A percentile compares a stretch with the other conserved stretches of the same genome.
Conservation (phyloP, 2,113 vertebrate species). For the Lynx canadensis region DNA sequence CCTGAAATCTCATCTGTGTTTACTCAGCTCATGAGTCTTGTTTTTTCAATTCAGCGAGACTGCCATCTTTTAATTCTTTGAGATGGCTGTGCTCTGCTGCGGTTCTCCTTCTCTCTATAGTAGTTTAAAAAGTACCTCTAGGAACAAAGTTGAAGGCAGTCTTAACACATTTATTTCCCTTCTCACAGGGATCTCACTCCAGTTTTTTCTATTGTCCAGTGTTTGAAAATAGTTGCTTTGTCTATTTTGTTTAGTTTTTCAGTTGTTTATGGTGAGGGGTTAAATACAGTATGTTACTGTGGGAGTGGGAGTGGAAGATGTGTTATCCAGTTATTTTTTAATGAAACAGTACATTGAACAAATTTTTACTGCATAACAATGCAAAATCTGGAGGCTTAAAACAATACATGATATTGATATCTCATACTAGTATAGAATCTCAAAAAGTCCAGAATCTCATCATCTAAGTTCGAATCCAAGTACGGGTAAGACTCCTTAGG, state of each 20-base stretch:
- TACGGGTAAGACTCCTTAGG: not conserved
- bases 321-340: not conserved
- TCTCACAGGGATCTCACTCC: not conserved
- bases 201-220: not conserved
- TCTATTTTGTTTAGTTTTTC: constrained; percentile 15
- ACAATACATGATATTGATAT: not conserved
- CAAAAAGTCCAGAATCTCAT: not conserved
- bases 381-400: not conserved
- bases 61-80: not conserved
- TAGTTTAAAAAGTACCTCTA: not conserved
- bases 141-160: not conserved
- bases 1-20: not conserved
- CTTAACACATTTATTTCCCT: not conserved
- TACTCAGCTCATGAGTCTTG: not conserved
- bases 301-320: not conserved
- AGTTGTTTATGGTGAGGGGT: not conserved
- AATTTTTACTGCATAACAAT: not conserved
- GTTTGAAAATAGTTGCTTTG: constrained; percentile 14
- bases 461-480: not conserved
- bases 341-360: not conserved
- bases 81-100: not conserved
- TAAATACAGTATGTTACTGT: not conserved
- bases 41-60: not conserved
- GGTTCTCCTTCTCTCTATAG: not conserved
- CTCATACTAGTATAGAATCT: not conserved